phyloP scores from a whole-genome alignment of 2,797 vertebrate species.

The Urocyon cinereoargenteus region DNA sequence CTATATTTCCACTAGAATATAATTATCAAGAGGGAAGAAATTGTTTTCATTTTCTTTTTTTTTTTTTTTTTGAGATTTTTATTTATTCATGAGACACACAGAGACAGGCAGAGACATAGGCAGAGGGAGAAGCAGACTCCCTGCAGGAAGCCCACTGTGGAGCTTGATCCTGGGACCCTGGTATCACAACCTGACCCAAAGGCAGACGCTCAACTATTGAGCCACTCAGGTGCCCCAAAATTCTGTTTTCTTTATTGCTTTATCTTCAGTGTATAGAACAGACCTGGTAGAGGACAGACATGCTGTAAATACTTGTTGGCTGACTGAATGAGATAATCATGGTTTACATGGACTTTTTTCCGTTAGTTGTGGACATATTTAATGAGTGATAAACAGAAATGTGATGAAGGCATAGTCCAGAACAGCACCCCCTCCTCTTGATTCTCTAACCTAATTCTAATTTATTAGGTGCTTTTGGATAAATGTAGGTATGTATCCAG shows the following conservation, averaged over 20 bases:
- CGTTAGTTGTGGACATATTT: not conserved
- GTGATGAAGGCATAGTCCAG: not conserved
- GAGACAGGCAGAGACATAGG: no score
- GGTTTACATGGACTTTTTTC: not conserved
- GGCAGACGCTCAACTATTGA: no score
- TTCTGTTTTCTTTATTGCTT: not conserved
- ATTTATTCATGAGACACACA: no score
- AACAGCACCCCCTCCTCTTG: not conserved
- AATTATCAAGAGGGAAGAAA: not conserved
- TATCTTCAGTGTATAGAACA: not conserved
- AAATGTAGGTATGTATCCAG: not conserved
- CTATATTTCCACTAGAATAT: not conserved
- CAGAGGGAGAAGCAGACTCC: no score
- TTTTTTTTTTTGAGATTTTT: no score
- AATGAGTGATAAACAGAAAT: not conserved
- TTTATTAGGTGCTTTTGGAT: not conserved
- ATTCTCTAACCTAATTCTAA: not conserved
- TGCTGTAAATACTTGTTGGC: not conserved
- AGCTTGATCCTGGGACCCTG: no score
- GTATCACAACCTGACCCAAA: no score
- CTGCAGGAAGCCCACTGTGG: no score
- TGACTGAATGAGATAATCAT: not conserved
- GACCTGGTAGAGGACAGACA: not conserved
- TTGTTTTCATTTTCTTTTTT: not conserved
- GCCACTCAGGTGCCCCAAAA: not conserved